Evolutionary conservation across 1,140 invertebrate genomes (phyloP).

Genomic region (Brachionus asplanchnoidis): DNA sequence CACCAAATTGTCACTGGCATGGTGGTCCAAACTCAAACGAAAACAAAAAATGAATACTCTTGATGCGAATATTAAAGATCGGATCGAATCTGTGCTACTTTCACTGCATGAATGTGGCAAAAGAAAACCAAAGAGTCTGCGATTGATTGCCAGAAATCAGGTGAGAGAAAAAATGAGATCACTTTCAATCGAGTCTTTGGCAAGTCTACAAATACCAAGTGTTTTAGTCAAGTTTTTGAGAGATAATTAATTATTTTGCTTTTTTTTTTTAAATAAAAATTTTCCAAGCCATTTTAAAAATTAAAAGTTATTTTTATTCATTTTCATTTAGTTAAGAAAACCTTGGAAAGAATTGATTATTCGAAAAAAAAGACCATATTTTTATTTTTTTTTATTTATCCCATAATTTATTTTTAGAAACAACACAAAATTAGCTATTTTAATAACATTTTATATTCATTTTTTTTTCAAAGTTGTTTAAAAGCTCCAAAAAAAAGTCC

Average conservation of each 20-base stretch:
- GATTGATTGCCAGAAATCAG: not conserved
- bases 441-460: too few relatives aligned
- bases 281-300: too few relatives aligned
- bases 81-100: not conserved
- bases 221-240: not conserved
- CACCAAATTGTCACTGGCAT: not conserved
- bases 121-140: not conserved
- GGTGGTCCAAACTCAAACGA: slow-evolving; percentile 3
- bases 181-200: not conserved
- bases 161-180: not conserved
- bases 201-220: not conserved
- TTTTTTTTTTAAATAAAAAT: not conserved
- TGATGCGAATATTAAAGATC: not conserved
- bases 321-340: too few relatives aligned
- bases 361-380: too few relatives aligned
- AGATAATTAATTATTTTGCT: not conserved
- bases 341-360: too few relatives aligned
- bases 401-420: too few relatives aligned
- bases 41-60: not conserved
- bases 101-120: not conserved
- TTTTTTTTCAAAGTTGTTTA: too few relatives aligned
- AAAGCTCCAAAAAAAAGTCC: too few relatives aligned
- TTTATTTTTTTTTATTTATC: too few relatives aligned
- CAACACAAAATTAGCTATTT: too few relatives aligned
- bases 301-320: too few relatives aligned